Conservation (phyloP, 2,888 invertebrate genomes). For the Drosophila mercatorum region DNA sequence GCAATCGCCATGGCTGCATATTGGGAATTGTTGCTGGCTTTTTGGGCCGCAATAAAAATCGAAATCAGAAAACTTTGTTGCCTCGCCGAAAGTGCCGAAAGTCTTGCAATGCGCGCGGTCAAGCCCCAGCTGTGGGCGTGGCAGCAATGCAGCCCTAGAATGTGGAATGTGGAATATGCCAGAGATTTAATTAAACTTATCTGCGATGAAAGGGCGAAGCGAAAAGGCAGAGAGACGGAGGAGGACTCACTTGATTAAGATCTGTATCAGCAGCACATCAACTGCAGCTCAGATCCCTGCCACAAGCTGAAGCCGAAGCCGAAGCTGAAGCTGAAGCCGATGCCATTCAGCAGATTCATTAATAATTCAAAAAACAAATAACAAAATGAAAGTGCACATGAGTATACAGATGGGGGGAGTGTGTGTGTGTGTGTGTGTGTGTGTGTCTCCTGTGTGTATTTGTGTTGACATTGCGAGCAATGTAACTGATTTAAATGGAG, state of each 20-base stretch:
- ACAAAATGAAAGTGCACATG: conserved; percentile 49
- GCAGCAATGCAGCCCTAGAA: conserved; percentile 19
- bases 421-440: conserved; percentile 3
- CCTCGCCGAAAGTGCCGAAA: conserved; percentile 50
- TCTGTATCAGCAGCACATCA: conserved; percentile 41
- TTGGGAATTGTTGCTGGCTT: conserved; percentile 42
- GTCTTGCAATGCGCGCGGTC: conserved; percentile 37
- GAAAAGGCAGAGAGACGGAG: conserved; percentile 5
- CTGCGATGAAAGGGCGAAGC: conserved; percentile 31
- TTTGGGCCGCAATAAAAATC: conserved; percentile 71
- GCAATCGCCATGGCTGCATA: conserved; percentile 47
- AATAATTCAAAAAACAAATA: conserved; percentile 84
- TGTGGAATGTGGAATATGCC: conserved; percentile 33
- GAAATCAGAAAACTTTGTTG: conserved; percentile 65
- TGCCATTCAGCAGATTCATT: conserved; percentile 76
- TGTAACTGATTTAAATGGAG: conserved; percentile 74
- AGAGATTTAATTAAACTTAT: conserved; percentile 73
- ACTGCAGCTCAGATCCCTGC: conserved; percentile 16
- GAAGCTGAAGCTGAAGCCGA: conserved; percentile 11
- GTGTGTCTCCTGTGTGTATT: conserved; percentile 24
- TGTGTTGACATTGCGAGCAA: conserved; percentile 53
- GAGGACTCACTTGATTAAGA: conserved; percentile 58
- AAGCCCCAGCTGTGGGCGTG: conserved; percentile 29
- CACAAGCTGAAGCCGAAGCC: conserved; percentile 1
- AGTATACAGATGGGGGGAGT: conserved; percentile 1